Percentiles rank a stretch among this genome's conserved stretches.
Conservation (phyloP, 2,888 invertebrate genomes). For the Dorcus parallelipipedus region DNA sequence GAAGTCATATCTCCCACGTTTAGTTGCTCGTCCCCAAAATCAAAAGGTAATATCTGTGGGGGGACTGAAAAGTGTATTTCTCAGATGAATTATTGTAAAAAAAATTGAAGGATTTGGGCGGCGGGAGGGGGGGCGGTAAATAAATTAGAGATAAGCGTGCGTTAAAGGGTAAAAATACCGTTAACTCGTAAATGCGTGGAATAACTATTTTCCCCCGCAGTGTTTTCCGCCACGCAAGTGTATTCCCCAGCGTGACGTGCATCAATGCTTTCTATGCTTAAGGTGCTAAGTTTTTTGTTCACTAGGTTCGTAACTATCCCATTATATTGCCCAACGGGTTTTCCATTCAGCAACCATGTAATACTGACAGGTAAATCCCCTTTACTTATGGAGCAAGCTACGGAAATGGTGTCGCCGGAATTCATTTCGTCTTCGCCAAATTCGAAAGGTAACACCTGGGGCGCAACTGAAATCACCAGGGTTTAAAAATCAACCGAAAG, state of each 20-base stretch:
- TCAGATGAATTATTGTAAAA: neutral
- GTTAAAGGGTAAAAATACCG: constrained; percentile 51
- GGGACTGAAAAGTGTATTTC: constrained; percentile 56
- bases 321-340: constrained; percentile 53
- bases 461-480: constrained; percentile 59
- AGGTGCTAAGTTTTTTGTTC: constrained; percentile 53
- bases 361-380: constrained; percentile 68
- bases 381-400: constrained; percentile 65
- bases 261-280: constrained; percentile 60
- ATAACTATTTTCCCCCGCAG: constrained; percentile 62
- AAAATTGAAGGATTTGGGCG: no score
- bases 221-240: constrained; percentile 66
- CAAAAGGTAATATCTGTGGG: constrained; percentile 74
- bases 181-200: constrained; percentile 63
- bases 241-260: constrained; percentile 69
- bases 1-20: constrained; percentile 40
- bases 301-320: constrained; percentile 50
- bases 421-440: constrained; percentile 63
- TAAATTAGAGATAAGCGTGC: no score
- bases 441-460: constrained; percentile 73
- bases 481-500: neutral
- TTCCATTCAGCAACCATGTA: constrained; percentile 60
- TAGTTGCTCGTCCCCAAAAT: constrained; percentile 68
- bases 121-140: no score
- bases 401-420: constrained; percentile 65